Evolutionary conservation across 2,888 invertebrate genomes (phyloP).

Genomic region (Gymnoscelis rufifasciata): DNA sequence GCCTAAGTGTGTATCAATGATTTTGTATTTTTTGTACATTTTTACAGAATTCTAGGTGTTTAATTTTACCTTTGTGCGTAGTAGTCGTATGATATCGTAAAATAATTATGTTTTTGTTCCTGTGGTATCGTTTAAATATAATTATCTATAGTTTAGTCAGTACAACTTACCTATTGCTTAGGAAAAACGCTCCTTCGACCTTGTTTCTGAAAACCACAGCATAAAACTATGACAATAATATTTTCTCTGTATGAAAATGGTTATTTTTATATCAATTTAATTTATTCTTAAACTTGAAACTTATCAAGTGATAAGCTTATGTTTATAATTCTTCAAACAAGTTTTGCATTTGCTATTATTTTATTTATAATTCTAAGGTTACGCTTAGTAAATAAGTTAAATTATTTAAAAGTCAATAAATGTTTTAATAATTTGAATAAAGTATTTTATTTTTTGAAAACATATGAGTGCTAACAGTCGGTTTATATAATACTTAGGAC

Average conservation of each 20-base stretch:
- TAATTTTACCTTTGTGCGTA: neutral
- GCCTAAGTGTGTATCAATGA: slow-evolving; percentile 22
- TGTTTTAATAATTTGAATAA: slow-evolving; percentile 61
- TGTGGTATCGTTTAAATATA: no score
- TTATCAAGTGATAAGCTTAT: neutral
- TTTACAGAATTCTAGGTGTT: slow-evolving; percentile 8
- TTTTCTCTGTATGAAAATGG: neutral
- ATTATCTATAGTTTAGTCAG: no score
- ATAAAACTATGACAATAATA: neutral
- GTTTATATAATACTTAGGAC: no score
- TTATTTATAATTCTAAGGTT: slow-evolving; percentile 62
- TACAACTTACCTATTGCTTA: no score
- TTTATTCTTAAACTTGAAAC: neutral
- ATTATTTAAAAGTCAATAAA: slow-evolving; percentile 78
- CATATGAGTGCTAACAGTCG: no score
- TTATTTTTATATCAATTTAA: neutral
- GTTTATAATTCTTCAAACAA: slow-evolving; percentile 22
- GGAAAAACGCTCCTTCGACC: no score
- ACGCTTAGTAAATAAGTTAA: slow-evolving; percentile 73
- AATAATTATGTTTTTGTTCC: no score
- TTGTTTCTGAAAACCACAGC: neutral
- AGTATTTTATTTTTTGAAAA: slow-evolving; percentile 41
- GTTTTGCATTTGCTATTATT: slow-evolving; percentile 58
- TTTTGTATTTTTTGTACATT: slow-evolving; percentile 30
- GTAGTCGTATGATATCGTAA: no score